These are phyloP conservation scores for Ischnura elegans DNA, from an alignment of 2,888 invertebrate genomes.

Conservation along the genomic window DNA sequence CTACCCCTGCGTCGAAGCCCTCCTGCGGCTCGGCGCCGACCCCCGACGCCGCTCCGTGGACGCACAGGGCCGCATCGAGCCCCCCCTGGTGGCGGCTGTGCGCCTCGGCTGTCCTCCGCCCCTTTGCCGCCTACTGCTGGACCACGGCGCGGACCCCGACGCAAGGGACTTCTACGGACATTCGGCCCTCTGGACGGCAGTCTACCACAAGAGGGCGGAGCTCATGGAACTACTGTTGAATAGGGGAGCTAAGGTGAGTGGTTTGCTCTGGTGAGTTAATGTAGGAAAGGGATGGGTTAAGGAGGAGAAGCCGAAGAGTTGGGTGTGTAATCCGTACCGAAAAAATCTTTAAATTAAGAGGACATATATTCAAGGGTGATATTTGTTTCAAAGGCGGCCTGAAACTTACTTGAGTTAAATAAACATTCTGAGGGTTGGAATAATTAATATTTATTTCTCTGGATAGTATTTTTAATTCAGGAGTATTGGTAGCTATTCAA, in stretches of 20 bases:
- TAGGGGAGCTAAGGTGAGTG: slow-evolving; percentile 2
- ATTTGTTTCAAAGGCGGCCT: too few relatives aligned
- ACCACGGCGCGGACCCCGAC: slow-evolving; percentile 43
- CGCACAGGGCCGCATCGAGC: slow-evolving; percentile 43
- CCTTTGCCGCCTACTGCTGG: slow-evolving; percentile 43
- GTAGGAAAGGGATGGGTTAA: too few relatives aligned
- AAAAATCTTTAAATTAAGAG: too few relatives aligned
- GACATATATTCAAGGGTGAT: too few relatives aligned
- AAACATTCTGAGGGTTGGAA: too few relatives aligned
- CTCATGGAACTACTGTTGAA: neutral
- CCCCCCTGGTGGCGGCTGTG: slow-evolving; percentile 54
- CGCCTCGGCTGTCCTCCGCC: slow-evolving; percentile 44
- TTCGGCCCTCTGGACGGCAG: slow-evolving; percentile 58
- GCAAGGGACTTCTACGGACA: slow-evolving; percentile 64
- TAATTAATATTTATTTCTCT: too few relatives aligned
- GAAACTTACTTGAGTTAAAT: too few relatives aligned
- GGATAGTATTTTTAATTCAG: too few relatives aligned
- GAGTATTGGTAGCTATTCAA: too few relatives aligned
- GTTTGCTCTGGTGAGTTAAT: too few relatives aligned
- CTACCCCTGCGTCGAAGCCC: neutral
- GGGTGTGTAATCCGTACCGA: too few relatives aligned
- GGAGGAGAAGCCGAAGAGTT: too few relatives aligned
- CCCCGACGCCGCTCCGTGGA: slow-evolving; percentile 37
- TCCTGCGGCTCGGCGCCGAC: slow-evolving; percentile 52
- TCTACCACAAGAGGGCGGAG: slow-evolving; percentile 25